Base-by-base conservation (phyloP, 2,797 vertebrate species). In the Halcyon leucocephala region DNA sequence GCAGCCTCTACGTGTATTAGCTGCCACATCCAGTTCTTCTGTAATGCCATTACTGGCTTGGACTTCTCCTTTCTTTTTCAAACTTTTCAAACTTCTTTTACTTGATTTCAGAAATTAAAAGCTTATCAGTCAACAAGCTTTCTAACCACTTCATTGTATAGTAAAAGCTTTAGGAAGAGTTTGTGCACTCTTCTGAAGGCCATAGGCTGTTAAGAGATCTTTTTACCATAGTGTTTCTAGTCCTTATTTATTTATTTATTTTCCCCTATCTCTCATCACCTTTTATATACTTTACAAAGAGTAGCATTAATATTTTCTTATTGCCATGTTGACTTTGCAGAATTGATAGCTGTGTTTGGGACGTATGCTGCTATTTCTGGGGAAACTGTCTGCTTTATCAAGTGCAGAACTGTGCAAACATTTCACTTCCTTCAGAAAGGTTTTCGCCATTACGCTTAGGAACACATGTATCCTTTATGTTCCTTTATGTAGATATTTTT, bases 271-370 rank as follows among this genome's bases (percentile, higher is more conserved):
- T 61, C 55, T 93, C 22, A 44, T 93, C 67, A 55, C 52, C 65
- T 84, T 91, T 41, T 73, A 49, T 94, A 28, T 93, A 57, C 71
- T 60, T 46, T 37, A 37, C 37, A 37, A 61, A 74, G 60, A 94
- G 57, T 24, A 71, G 69, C 29, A 84, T 92, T 91, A 87, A 67
- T 91, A 58, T 92, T 94, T 92, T 94, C 24, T 5, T 74, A 51
- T 8, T 80, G 61, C 28, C 39, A 15, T 82, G 67, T 82, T 80
- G 82, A 71, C 39, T 80, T 89, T 61, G 52, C 57, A 46, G 57
- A 54, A 29, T 31, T 33, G 31, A 61, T 89, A 57, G 67, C 52
- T 49, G 35, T 9, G 7, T 74, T 96, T 94, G 60, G 89, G 31
- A 72, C 49, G 14, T 41, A 7, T 84, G 66, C 60, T 90, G 35